phyloP scores from a whole-genome alignment of 2,888 invertebrate species.

The Cephus pulcher region DNA sequence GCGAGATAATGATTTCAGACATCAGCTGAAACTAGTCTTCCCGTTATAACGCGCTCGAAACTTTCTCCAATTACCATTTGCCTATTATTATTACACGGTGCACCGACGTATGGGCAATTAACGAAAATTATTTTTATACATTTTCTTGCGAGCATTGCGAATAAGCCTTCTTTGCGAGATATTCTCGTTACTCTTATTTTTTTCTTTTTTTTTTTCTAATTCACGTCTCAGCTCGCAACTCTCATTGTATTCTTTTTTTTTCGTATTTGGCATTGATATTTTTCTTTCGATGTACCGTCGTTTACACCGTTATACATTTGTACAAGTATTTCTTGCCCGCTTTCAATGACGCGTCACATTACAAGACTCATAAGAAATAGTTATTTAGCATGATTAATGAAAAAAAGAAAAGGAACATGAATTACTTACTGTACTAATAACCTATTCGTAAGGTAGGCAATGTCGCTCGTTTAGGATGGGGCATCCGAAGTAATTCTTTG shows the following conservation, averaged over 20 bases:
- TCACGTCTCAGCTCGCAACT: background rate
- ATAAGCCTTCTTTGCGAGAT: background rate
- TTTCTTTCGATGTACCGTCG: background rate
- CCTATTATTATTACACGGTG: background rate
- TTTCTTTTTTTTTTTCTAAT: background rate
- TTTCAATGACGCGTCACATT: background rate
- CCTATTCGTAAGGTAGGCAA: background rate
- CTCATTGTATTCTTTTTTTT: background rate
- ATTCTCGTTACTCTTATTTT: background rate
- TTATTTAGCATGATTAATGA: background rate
- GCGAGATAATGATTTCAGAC: background rate
- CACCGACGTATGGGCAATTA: background rate
- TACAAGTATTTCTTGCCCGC: background rate
- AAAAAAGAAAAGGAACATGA: background rate
- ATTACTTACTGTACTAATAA: background rate
- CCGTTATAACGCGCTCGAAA: background rate
- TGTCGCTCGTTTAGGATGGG: background rate
- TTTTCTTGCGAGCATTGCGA: background rate
- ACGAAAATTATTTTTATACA: background rate
- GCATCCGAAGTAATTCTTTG: conserved; percentile 39
- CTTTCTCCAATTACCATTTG: background rate
- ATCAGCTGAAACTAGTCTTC: background rate
- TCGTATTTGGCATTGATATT: background rate
- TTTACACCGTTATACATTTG: background rate
- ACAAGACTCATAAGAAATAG: background rate